These are phyloP conservation scores for Vanessa tameamea DNA, from an alignment of 1,140 invertebrate genomes.

Conservation along the genomic window DNA sequence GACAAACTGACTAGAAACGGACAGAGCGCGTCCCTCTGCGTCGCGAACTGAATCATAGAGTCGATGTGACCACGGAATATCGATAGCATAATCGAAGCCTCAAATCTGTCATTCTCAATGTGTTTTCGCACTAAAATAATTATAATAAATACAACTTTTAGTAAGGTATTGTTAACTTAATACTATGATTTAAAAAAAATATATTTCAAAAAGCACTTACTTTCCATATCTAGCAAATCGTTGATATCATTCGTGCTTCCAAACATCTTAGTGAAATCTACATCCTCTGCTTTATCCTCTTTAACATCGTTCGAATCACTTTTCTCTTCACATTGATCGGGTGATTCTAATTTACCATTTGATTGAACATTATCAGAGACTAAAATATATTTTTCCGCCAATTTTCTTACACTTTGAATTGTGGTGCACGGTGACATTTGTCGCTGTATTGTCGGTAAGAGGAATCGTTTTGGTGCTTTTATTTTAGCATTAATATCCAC, in stretches of 20 bases:
- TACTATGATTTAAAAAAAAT: too few species aligned
- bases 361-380: not conserved
- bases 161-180: too few species aligned
- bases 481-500: constrained; percentile 25
- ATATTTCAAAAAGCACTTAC: constrained; percentile 47
- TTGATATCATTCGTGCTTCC: constrained; percentile 65
- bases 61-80: constrained; percentile 62
- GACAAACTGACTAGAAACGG: constrained; percentile 60
- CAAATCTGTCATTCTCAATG: constrained; percentile 29
- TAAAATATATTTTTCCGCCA: constrained; percentile 37
- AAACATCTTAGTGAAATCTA: constrained; percentile 61
- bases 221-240: constrained; percentile 60
- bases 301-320: constrained; percentile 13
- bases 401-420: constrained; percentile 37
- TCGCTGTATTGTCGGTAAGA: constrained; percentile 46
- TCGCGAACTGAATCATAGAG: constrained; percentile 50
- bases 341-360: not conserved
- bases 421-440: constrained; percentile 34
- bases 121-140: constrained; percentile 52
- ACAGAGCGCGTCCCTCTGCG: constrained; percentile 47
- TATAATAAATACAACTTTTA: constrained; percentile 7
- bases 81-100: constrained; percentile 53
- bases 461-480: constrained; percentile 48
- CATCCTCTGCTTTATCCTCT: constrained; percentile 26
- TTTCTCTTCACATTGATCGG: not conserved